Evolutionary conservation across 2,797 vertebrate genomes (phyloP).

Genomic region (Merluccius polli): DNA sequence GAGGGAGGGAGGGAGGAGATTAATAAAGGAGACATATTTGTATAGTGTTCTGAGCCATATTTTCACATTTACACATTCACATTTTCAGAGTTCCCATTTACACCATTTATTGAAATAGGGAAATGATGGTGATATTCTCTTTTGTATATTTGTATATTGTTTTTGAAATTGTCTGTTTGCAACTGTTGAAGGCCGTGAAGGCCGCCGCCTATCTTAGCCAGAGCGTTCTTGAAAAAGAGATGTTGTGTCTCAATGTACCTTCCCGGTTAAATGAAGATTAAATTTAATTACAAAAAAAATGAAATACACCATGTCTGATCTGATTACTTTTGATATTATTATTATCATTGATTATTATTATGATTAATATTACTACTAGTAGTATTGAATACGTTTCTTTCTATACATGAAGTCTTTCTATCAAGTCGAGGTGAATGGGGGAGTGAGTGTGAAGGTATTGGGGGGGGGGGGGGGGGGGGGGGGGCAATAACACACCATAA

Average conservation of each 20-base stretch:
- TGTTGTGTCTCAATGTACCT: background rate
- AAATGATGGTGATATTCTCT: background rate
- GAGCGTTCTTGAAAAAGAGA: background rate
- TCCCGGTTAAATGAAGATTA: background rate
- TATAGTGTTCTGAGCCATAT: background rate
- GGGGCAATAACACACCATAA: conserved; percentile 42
- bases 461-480: conserved; percentile 17
- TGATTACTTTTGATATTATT: too few species aligned
- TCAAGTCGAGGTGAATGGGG: background rate
- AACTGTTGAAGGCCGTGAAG: background rate
- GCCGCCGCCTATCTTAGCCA: background rate
- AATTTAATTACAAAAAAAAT: background rate
- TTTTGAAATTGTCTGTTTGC: background rate
- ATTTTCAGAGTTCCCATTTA: too few species aligned
- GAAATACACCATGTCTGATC: background rate
- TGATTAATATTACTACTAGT: too few species aligned
- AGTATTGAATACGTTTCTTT: conserved; percentile 3
- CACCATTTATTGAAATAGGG: background rate
- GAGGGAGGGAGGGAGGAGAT: background rate
- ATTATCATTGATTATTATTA: too few species aligned
- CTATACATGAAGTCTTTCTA: conserved; percentile 1
- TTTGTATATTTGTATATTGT: background rate
- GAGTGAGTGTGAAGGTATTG: background rate
- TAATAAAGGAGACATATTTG: background rate
- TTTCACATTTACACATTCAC: too few species aligned